phyloP scores from a whole-genome alignment of 2,113 vertebrate genomes.

The Etheostoma cragini region DNA sequence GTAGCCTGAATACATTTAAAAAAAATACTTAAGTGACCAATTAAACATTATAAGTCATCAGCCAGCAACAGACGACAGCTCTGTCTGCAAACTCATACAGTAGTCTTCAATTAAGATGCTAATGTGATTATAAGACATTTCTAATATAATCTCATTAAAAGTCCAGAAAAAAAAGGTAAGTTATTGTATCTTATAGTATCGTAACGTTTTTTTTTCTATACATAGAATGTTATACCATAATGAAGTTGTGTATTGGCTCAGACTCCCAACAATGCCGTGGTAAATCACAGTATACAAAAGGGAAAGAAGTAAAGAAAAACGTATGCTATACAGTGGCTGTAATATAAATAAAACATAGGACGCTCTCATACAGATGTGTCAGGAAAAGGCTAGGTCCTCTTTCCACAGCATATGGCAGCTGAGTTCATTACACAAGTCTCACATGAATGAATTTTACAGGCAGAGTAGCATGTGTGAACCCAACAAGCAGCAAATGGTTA shows the following conservation, averaged over 20 bases:
- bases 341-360: conserved; percentile 47
- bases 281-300: conserved; percentile 37
- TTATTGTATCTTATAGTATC: background rate
- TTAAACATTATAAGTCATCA: conserved; percentile 1
- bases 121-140: background rate
- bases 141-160: background rate
- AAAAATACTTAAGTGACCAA: conserved; percentile 7
- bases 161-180: background rate
- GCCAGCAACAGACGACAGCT: conserved; percentile 24
- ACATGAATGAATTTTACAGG: conserved; percentile 25
- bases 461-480: conserved; percentile 38
- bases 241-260: conserved; percentile 44
- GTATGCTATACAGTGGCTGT: conserved; percentile 19
- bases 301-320: conserved; percentile 28
- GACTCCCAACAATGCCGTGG: conserved; percentile 32
- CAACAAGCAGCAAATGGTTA: conserved; percentile 55
- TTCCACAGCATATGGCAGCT: conserved; percentile 47
- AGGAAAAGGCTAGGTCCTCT: conserved; percentile 36
- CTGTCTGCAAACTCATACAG: conserved; percentile 36
- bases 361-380: conserved; percentile 12
- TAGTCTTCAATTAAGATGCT: background rate
- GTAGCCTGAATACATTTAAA: conserved; percentile 6
- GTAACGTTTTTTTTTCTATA: background rate
- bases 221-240: background rate
- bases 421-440: conserved; percentile 45